Evolutionary conservation across 1,140 invertebrate species (phyloP).

Genomic region (Centruroides sculpturatus): DNA sequence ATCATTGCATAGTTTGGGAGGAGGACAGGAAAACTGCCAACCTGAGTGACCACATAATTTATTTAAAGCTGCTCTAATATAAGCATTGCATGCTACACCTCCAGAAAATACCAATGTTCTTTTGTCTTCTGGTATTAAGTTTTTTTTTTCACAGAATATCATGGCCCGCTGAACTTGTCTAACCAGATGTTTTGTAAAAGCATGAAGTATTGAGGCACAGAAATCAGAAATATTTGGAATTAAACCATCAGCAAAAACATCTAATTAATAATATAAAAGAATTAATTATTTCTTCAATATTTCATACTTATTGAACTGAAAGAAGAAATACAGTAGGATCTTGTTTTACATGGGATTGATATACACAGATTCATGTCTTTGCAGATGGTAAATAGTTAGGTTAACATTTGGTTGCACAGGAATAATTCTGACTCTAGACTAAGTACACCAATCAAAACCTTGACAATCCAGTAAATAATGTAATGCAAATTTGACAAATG

Average conservation of each 20-base stretch:
- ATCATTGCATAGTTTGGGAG: slow-evolving; percentile 80
- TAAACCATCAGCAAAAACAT: slow-evolving; percentile 43
- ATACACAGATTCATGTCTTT: too few relatives aligned
- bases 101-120: slow-evolving; percentile 61
- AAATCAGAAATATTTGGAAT: slow-evolving; percentile 67
- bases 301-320: too few relatives aligned
- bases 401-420: too few relatives aligned
- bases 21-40: slow-evolving; percentile 55
- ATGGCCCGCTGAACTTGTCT: slow-evolving; percentile 68
- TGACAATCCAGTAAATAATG: too few relatives aligned
- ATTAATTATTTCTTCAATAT: neutral
- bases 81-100: slow-evolving; percentile 86
- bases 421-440: too few relatives aligned
- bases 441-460: too few relatives aligned
- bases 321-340: too few relatives aligned
- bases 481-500: too few relatives aligned
- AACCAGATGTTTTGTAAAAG: slow-evolving; percentile 59
- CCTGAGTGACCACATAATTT: slow-evolving; percentile 47
- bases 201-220: slow-evolving; percentile 68
- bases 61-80: slow-evolving; percentile 51
- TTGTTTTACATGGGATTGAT: too few relatives aligned
- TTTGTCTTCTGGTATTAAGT: neutral
- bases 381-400: too few relatives aligned
- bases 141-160: slow-evolving; percentile 32
- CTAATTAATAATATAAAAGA: slow-evolving; percentile 21